A percentile compares a stretch with the other conserved stretches of the same genome.
phyloP scores from a whole-genome alignment of 37 sponge, comb jelly and placozoan species.

The Cliona cf. orientalis region DNA sequence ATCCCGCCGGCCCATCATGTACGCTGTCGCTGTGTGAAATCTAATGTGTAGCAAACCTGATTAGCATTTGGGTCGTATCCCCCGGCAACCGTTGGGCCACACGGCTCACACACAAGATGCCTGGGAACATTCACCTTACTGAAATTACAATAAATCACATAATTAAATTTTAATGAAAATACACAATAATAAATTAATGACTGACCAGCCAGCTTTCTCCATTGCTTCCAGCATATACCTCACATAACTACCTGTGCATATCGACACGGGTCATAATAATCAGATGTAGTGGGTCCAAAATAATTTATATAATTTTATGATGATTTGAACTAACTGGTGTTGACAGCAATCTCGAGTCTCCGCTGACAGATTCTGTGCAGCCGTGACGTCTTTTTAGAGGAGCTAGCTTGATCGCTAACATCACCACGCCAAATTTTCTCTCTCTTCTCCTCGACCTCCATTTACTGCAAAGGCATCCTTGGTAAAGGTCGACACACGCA shows the following conservation, averaged over 20 bases:
- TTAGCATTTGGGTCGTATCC: slow-evolving; percentile 73
- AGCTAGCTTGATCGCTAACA: neutral
- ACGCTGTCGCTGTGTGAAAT: no score
- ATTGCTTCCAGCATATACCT: slow-evolving; percentile 88
- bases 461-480: no score
- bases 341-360: slow-evolving; percentile 53
- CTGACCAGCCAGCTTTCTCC: slow-evolving; percentile 88
- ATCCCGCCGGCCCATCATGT: no score
- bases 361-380: slow-evolving; percentile 51
- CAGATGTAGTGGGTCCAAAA: neutral
- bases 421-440: no score
- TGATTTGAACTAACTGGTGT: slow-evolving; percentile 37
- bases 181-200: neutral
- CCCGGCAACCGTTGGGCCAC: slow-evolving; percentile 81
- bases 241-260: slow-evolving; percentile 73
- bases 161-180: neutral
- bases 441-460: no score
- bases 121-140: slow-evolving; percentile 83
- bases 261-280: neutral
- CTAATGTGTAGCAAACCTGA: slow-evolving; percentile 55
- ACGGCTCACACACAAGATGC: slow-evolving; percentile 93
- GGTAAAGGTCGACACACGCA: no score
- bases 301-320: neutral
- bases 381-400: slow-evolving; percentile 3
- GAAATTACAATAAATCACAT: neutral